These are phyloP conservation scores for Bagarius yarrelli DNA, from an alignment of 2,113 vertebrate species.

Conservation along the genomic window DNA sequence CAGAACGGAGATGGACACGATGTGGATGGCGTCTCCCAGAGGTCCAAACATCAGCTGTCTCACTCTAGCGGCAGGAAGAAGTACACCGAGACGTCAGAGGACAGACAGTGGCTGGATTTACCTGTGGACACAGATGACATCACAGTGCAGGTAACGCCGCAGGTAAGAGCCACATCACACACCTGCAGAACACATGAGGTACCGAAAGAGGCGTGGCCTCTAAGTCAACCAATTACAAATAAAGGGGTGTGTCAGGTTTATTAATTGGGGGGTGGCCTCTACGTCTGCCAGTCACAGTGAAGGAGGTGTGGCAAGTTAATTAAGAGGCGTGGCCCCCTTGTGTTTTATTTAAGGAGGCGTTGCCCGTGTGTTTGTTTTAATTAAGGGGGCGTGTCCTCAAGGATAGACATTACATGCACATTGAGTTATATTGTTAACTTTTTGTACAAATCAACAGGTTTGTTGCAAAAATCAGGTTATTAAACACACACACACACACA, in stretches of 20 bases:
- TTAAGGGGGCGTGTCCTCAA: not conserved
- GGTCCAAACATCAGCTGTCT: slow-evolving; percentile 69
- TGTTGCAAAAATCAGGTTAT: too few species aligned
- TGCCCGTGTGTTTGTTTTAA: not conserved
- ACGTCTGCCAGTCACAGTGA: not conserved
- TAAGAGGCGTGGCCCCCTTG: not conserved
- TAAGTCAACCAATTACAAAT: fast-evolving
- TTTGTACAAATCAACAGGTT: too few species aligned
- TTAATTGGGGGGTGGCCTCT: not conserved
- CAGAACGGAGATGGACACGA: slow-evolving; percentile 87
- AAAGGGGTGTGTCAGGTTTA: not conserved
- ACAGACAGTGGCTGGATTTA: slow-evolving; percentile 71
- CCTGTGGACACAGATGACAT: slow-evolving; percentile 80
- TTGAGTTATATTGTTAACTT: too few species aligned
- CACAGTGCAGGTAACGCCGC: slow-evolving; percentile 76
- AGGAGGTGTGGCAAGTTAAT: too few species aligned
- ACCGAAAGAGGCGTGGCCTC: not conserved
- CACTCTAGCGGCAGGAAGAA: slow-evolving; percentile 75
- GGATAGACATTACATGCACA: too few species aligned
- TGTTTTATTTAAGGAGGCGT: not conserved
- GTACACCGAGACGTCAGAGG: slow-evolving; percentile 70
- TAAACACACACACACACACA: too few species aligned
- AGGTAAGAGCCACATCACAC: slow-evolving; percentile 69
- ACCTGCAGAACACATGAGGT: not conserved
- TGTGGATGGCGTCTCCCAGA: slow-evolving; percentile 71